Conservation (phyloP, 2,797 vertebrate genomes). For the Anas georgica region DNA sequence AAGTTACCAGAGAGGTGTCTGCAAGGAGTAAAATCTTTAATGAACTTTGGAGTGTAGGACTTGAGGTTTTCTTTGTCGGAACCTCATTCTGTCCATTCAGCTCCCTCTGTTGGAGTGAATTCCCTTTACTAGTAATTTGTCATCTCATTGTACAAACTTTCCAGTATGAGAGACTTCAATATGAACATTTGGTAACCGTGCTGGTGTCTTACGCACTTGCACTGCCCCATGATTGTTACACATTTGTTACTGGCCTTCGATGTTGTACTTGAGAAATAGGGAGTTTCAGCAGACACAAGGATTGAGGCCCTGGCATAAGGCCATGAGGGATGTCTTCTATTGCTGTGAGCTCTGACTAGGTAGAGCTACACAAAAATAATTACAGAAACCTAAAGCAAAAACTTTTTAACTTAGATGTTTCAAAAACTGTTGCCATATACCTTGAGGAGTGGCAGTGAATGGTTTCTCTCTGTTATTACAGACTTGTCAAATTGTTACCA, state of each 20-base stretch:
- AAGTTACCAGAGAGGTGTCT: background rate
- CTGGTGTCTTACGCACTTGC: background rate
- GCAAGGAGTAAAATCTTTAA: background rate
- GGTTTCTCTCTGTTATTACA: background rate
- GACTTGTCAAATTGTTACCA: background rate
- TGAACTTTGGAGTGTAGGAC: background rate
- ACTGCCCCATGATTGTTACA: accelerated
- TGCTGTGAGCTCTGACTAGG: background rate
- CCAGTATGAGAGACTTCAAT: background rate
- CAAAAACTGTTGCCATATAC: background rate
- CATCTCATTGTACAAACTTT: background rate
- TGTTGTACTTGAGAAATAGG: background rate
- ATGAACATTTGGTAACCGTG: background rate
- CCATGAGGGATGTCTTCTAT: background rate
- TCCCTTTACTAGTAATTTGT: background rate
- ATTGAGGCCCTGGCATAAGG: background rate
- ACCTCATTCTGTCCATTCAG: background rate
- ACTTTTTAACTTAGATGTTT: background rate
- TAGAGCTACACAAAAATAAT: background rate
- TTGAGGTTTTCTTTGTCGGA: background rate
- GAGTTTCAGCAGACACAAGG: background rate
- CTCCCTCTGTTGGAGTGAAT: constrained; percentile 10
- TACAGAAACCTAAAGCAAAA: background rate
- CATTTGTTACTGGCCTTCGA: accelerated
- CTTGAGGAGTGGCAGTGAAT: background rate